Base-by-base conservation (phyloP, 2,113 vertebrate genomes). In the Stictonetta naevosa region DNA sequence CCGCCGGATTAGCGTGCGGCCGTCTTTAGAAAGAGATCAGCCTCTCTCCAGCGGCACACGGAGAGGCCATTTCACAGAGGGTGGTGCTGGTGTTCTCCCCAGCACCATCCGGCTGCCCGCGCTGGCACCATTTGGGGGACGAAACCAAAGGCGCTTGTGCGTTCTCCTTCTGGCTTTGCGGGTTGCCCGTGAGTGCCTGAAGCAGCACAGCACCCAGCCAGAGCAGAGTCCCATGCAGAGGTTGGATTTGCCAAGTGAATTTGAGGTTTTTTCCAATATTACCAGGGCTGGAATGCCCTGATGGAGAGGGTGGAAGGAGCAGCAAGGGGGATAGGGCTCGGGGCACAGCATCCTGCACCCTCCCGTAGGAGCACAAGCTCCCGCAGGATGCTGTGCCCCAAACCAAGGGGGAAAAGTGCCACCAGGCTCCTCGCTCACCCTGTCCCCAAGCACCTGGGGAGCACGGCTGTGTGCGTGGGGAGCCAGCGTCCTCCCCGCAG, bases 1-100 rank as follows among this genome's bases (percentile, higher is more conserved):
- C 79, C 71, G 79, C 42, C 3, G 2, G 89, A 91, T 86, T 58
- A 91, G 44, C 1, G 2, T 42, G 60, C 10, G 2, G 33, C 48
- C 4, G 6, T 31, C 83, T 90, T 81, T 25, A 91, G 40, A 83
- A 92, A 86, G 72, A 77, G 33, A 60, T 38, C 11, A 86, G 83
- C 75, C 74, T 78, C 66, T 72, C 67, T 59, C 48, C 7, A 31
- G 44, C 0, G 15, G 81, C 46, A 86, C n/a, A 59, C 0, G 95
- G 6, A 87, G 75, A 81, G 79, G 81, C 75, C 92, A 92, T 88
- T 97, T 96, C 92, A 77, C 60, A 78, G 42, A 69, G 48, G 13
- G 56, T 22, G 38, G 18, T 68, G 89, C 58, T n/a, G 34, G 40
- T 77, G 63, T 71, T 82, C 46, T 66, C 60, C 74, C 73, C 62